Conservation (phyloP, 1,140 invertebrate genomes). For the Drosophila tropicalis region DNA sequence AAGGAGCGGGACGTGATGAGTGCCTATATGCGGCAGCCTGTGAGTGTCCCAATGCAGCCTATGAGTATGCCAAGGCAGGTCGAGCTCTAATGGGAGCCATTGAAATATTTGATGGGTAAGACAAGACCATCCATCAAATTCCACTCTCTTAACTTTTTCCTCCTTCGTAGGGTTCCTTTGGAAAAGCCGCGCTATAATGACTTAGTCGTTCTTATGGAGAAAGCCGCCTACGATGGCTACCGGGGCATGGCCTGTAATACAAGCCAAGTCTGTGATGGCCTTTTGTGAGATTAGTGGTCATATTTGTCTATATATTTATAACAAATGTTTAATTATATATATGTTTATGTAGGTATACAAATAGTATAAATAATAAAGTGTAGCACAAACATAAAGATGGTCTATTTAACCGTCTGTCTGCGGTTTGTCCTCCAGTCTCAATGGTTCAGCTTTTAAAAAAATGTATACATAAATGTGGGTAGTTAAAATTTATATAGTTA, state of each 20-base stretch:
- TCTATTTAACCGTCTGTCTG: not conserved
- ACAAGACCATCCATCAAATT: not conserved
- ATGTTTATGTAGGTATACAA: constrained; percentile 39
- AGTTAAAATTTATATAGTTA: constrained; percentile 38
- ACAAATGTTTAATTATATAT: constrained; percentile 28
- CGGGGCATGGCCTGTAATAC: constrained; percentile 70
- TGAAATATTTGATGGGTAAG: constrained; percentile 88
- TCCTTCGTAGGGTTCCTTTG: constrained; percentile 27
- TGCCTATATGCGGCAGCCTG: constrained; percentile 91
- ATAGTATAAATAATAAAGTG: constrained; percentile 38
- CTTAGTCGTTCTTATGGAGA: constrained; percentile 69
- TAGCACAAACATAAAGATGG: not conserved
- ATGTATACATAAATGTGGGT: constrained; percentile 23
- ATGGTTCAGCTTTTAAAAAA: constrained; percentile 30
- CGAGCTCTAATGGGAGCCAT: constrained; percentile 89
- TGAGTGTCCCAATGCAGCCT: constrained; percentile 88
- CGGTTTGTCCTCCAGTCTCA: constrained; percentile 4
- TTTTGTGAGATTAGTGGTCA: constrained; percentile 31
- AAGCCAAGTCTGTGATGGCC: constrained; percentile 61
- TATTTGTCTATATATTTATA: not conserved
- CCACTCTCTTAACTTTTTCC: not conserved
- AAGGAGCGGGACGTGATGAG: constrained; percentile 86
- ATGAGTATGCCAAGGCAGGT: constrained; percentile 89
- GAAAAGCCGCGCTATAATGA: constrained; percentile 73
- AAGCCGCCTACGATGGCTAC: constrained; percentile 73